Percentiles rank a stretch among this genome's conserved stretches.
Evolutionary conservation across 2,888 invertebrate species (phyloP).

Genomic region (Lasioglossum zephyrum): DNA sequence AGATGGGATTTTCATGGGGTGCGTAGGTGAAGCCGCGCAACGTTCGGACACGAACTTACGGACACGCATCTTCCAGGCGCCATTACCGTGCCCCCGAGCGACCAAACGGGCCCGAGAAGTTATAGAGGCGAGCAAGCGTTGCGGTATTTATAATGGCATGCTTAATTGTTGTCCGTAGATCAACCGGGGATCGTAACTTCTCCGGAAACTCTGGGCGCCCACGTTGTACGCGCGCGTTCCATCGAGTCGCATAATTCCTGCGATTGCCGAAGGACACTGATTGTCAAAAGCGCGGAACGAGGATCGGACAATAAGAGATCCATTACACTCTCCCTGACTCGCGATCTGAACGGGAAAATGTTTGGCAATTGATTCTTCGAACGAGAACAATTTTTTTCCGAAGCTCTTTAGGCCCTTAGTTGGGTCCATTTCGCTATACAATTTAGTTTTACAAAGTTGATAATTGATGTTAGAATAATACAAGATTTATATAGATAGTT

Average conservation of each 20-base stretch:
- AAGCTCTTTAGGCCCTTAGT: no score
- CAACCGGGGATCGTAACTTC: slow-evolving; percentile 75
- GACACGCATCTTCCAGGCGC: slow-evolving; percentile 69
- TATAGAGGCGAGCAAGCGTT: slow-evolving; percentile 61
- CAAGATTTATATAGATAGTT: no score
- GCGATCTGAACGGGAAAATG: background rate
- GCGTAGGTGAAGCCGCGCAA: slow-evolving; percentile 74
- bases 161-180: slow-evolving; percentile 79
- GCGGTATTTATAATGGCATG: slow-evolving; percentile 76
- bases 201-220: slow-evolving; percentile 72
- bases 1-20: slow-evolving; percentile 56
- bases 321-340: background rate
- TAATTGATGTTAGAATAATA: no score
- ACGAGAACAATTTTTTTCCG: background rate
- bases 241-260: slow-evolving; percentile 65
- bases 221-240: slow-evolving; percentile 60
- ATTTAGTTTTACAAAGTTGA: no score
- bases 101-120: slow-evolving; percentile 67
- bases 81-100: slow-evolving; percentile 71
- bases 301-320: background rate
- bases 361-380: background rate
- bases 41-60: slow-evolving; percentile 35
- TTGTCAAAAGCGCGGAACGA: slow-evolving; percentile 38
- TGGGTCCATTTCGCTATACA: no score
- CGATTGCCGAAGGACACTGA: slow-evolving; percentile 58